Evolutionary conservation across 1,140 invertebrate species (phyloP), one percentile per base, ranked within the genome.

Genomic region (Drosophila pandora): DNA sequence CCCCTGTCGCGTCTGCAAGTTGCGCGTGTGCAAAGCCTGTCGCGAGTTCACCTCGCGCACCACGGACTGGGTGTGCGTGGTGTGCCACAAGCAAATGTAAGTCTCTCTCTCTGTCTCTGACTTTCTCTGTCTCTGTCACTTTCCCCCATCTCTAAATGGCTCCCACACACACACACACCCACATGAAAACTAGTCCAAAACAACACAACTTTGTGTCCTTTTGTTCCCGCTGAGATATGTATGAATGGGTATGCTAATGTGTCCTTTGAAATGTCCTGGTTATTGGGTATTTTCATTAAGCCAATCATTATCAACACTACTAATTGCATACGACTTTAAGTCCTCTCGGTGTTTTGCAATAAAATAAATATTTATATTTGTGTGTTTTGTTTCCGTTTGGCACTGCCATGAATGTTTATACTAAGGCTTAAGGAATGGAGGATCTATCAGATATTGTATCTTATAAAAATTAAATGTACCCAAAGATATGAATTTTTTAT

Each of bases 1-100:
- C 9, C 90, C 93, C 47, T 96, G 96, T 90, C 93, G 93, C 50
- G 92, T 94, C 6, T 96, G 96, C 91, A 93, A 94, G 69, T 92
- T 94, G 83, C 93, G 94, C 74, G 95, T 96, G 28, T 96, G 95
- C 92, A 95, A 96, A 90, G 93, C 93, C 78, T 96, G 96, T 90
- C 93, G 95, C 45, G 94, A 95, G 81, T 94, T 94, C 76, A 93
- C 93, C 23, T 92, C 92, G 41, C 90, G 91, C 64, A 93, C 93
- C 57, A 93, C 93, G 95, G 95, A 96, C 79, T 96, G 96, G 95
- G 93, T 96, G 50, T 96, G 96, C 90, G 93, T 93, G 56, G 93
- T 95, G 73, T 96, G 95, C 91, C 93, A 95, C 85, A 96, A 95
- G 92, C 94, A 95, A 91, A 94, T 95, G 95, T 96, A 92, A 95